Evolutionary conservation across 2,797 vertebrate genomes (phyloP).

Genomic region (Phataginus tetradactyla): DNA sequence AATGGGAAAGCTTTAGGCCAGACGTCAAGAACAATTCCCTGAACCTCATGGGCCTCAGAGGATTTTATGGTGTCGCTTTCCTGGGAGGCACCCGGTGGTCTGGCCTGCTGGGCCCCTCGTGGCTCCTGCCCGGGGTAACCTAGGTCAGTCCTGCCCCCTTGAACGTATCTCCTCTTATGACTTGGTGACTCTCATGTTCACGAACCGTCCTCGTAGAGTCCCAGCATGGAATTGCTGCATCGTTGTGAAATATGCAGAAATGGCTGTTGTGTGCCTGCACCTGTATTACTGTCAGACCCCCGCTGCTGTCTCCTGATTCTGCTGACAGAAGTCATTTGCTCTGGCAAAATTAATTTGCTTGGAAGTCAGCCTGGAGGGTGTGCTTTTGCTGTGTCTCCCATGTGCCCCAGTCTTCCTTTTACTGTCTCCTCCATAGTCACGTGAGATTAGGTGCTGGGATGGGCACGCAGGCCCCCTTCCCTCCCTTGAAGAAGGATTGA

Average conservation of each 20-base stretch:
- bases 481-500: neutral
- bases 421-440: neutral
- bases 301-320: neutral
- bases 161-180: neutral
- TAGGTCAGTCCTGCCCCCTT: neutral
- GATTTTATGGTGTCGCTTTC: neutral
- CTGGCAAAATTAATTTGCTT: neutral
- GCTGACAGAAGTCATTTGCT: neutral
- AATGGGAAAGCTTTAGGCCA: neutral
- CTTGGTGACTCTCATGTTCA: fast-evolving
- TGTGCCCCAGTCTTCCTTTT: fast-evolving
- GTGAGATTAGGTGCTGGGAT: neutral
- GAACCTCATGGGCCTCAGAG: neutral
- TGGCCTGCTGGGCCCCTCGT: too few species aligned
- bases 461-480: neutral
- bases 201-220: neutral
- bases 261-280: fast-evolving
- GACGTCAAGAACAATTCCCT: neutral
- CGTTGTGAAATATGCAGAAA: fast-evolving
- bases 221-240: fast-evolving
- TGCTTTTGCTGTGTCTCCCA: neutral
- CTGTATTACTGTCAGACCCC: neutral
- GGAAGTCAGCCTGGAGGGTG: neutral
- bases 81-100: neutral
- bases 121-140: too few species aligned